Evolutionary conservation across 2,888 invertebrate genomes (phyloP).

Genomic region (Patella pellucida): DNA sequence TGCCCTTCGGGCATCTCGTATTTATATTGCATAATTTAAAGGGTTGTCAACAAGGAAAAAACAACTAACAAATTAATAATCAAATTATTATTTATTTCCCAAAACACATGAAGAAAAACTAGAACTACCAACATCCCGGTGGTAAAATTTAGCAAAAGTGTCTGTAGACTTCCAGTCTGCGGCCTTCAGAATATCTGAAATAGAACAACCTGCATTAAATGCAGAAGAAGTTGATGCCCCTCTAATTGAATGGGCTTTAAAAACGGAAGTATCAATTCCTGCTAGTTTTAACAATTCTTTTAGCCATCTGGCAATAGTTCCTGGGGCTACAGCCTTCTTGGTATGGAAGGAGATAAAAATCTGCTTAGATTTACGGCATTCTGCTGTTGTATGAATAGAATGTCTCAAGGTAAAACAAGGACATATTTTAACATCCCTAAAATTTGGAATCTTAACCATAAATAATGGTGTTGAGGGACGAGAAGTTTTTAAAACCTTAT

Average conservation of each 20-base stretch:
- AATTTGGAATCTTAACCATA: constrained; percentile 1
- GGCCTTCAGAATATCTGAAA: constrained; percentile 13
- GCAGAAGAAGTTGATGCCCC: constrained; percentile 2
- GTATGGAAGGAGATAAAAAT: too few relatives aligned
- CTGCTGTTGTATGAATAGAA: too few relatives aligned
- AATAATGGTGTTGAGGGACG: constrained; percentile 12
- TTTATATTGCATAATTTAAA: too few relatives aligned
- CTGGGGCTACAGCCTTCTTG: too few relatives aligned
- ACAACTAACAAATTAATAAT: too few relatives aligned
- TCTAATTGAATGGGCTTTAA: constrained; percentile 27
- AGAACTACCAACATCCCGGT: constrained; percentile 4
- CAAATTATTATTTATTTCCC: too few relatives aligned
- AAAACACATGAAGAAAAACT: too few relatives aligned
- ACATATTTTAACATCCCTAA: constrained; percentile 22
- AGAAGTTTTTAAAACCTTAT: constrained; percentile 25
- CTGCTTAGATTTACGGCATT: too few relatives aligned
- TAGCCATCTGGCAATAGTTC: too few relatives aligned
- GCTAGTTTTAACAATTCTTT: neutral
- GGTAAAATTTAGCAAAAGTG: constrained; percentile 17
- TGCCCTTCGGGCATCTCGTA: too few relatives aligned
- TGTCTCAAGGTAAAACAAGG: constrained; percentile 5
- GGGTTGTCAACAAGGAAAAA: too few relatives aligned
- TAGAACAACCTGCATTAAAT: neutral
- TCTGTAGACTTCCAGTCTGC: constrained; percentile 19
- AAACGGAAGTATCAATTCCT: constrained; percentile 19